Evolutionary conservation across 1,140 invertebrate species (phyloP), one percentile per base, ranked within the genome.

Genomic region (Drosophila persimilis): DNA sequence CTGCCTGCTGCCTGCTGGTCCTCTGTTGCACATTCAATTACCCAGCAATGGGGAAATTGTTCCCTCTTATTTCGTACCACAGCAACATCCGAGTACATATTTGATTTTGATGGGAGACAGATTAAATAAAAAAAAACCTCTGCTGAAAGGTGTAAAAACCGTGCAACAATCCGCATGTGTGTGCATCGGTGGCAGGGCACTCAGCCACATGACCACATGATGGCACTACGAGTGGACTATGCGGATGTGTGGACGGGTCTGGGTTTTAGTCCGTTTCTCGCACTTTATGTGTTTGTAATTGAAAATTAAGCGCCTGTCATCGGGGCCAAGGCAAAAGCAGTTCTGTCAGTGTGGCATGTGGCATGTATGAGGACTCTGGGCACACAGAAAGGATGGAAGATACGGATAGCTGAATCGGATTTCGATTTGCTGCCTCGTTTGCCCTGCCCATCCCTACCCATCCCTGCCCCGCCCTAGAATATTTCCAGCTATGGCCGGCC

Each of bases 261-360:
- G n/a, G 29, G 65, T 17, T 57, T 65, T 50, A 69, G 65, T 69
- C 20, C 63, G 45, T 35, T 69, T 29, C 65, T 80, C 55, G 59
- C 78, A 83, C 73, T 73, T 77, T 81, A 77, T 81, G 73, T 69
- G 78, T 69, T 67, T 67, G 78, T 81, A 81, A 81, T 81, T 81
- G 78, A 81, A 81, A 83, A 81, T 83, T 81, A 81, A 81, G 78
- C 78, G 73, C 62, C 67, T 81, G 79, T 83, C 78, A 78, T 77
- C 73, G 46, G 26, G 66, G 62, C 46, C 53, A 70, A 62, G 52
- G 62, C 45, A 20, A 41, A 13, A 0, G 9, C 35, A 39, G 35
- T 9, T 39, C 35, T 39, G 35, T 39, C 35, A 29, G 51, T 44
- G 44, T 31, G 22, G 9, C 41, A 39, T 41, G 46, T 47, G 55